A percentile compares a stretch with the other conserved stretches of the same genome.
These are phyloP conservation scores for Diorhabda carinulata DNA, from an alignment of 1,140 invertebrate species.

Conservation along the genomic window DNA sequence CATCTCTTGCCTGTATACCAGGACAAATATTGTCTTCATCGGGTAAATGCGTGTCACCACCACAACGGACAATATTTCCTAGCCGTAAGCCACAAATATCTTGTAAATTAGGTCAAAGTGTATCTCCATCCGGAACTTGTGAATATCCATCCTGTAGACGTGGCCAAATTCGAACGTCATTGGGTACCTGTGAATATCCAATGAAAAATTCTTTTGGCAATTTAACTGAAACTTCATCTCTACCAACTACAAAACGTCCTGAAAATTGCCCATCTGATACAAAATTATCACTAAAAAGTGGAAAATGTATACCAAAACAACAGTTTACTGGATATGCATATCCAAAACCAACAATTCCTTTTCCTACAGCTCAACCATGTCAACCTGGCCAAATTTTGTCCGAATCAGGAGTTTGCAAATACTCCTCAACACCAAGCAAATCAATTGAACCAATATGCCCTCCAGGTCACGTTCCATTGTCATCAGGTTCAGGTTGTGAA, in stretches of 20 bases:
- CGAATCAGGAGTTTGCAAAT: conserved; percentile 12
- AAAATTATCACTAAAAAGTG: neutral
- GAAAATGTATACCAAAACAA: neutral
- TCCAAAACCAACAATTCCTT: neutral
- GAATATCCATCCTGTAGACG: neutral
- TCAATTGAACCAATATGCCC: neutral
- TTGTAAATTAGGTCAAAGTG: neutral
- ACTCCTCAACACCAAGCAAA: neutral
- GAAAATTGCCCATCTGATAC: neutral
- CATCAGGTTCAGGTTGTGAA: conserved; percentile 9
- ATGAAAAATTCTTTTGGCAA: conserved; percentile 2
- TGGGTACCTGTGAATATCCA: neutral
- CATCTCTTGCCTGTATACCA: neutral
- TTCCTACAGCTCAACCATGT: neutral
- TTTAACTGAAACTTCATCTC: neutral
- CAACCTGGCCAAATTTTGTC: neutral
- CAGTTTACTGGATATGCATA: neutral
- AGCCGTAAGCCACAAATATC: neutral
- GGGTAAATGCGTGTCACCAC: neutral
- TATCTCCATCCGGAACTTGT: neutral
- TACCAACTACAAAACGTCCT: neutral
- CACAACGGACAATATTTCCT: neutral
- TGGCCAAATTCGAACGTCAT: neutral
- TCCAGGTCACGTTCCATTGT: conserved; percentile 5
- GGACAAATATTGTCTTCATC: conserved; percentile 4